Evolutionary conservation across 2,113 vertebrate species (phyloP).

Genomic region (Nannobrachium achirus): DNA sequence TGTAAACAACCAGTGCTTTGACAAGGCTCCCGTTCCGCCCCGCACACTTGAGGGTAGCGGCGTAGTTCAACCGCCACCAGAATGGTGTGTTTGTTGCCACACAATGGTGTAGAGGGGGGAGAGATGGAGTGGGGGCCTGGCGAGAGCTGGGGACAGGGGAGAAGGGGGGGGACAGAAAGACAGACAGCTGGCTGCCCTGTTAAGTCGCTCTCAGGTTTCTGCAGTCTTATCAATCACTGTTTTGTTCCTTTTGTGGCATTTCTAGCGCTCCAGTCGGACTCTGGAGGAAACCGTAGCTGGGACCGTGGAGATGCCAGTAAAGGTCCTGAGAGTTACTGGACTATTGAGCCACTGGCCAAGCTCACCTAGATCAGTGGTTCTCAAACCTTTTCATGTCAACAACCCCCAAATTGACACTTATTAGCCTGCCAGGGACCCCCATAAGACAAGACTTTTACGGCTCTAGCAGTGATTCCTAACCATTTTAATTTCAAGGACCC

Average conservation of each 20-base stretch:
- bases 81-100: slow-evolving; percentile 71
- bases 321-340: slow-evolving; percentile 62
- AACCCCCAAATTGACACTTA: too few relatives aligned
- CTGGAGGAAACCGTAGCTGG: slow-evolving; percentile 64
- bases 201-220: slow-evolving; percentile 75
- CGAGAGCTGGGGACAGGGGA: slow-evolving; percentile 24
- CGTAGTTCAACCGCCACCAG: slow-evolving; percentile 72
- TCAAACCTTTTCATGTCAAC: too few relatives aligned
- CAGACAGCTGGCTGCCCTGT: slow-evolving; percentile 70
- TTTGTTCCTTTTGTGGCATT: slow-evolving; percentile 76
- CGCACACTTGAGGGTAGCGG: slow-evolving; percentile 66
- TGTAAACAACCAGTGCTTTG: slow-evolving; percentile 76
- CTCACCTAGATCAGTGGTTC: too few relatives aligned
- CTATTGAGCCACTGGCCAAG: background rate
- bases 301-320: slow-evolving; percentile 49
- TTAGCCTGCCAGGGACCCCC: too few relatives aligned
- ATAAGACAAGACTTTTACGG: too few relatives aligned
- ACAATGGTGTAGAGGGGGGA: slow-evolving; percentile 59
- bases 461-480: too few relatives aligned
- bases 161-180: slow-evolving; percentile 44
- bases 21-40: slow-evolving; percentile 69
- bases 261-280: slow-evolving; percentile 60
- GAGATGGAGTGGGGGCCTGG: slow-evolving; percentile 59
- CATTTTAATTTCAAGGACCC: too few relatives aligned
- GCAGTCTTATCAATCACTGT: slow-evolving; percentile 78